Conservation (phyloP, 2,797 vertebrate species). For the Tenualosa thibaudeaui region DNA sequence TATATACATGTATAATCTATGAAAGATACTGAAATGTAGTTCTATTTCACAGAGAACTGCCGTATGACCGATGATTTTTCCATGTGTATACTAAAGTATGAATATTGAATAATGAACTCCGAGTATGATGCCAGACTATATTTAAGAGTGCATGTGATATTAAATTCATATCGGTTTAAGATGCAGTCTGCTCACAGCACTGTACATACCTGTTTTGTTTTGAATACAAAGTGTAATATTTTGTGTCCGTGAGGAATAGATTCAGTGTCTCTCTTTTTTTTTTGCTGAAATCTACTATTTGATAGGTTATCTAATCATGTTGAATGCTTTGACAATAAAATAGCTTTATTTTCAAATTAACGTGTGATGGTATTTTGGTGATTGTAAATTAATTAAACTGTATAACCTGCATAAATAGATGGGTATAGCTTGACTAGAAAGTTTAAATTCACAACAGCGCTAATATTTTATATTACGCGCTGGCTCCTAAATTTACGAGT, state of each 20-base stretch:
- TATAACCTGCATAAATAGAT: not conserved
- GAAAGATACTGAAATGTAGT: slow-evolving; percentile 73
- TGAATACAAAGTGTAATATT: slow-evolving; percentile 92
- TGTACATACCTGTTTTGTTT: slow-evolving; percentile 86
- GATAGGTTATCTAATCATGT: slow-evolving; percentile 98
- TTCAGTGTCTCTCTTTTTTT: slow-evolving; percentile 83
- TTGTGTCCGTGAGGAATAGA: slow-evolving; percentile 95
- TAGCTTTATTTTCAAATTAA: slow-evolving; percentile 97
- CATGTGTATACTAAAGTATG: slow-evolving; percentile 66
- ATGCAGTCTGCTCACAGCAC: slow-evolving; percentile 79
- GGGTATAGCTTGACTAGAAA: not conserved
- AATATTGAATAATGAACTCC: slow-evolving; percentile 61
- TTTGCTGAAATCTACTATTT: slow-evolving; percentile 93
- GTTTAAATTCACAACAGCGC: not conserved
- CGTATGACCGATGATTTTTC: slow-evolving; percentile 58
- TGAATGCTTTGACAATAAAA: slow-evolving; percentile 99
- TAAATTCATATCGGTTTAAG: slow-evolving; percentile 80
- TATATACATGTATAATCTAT: slow-evolving; percentile 81
- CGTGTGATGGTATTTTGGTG: slow-evolving; percentile 52
- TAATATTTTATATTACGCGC: not conserved
- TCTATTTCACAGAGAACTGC: slow-evolving; percentile 73
- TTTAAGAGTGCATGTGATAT: slow-evolving; percentile 89
- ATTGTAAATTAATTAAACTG: not conserved
- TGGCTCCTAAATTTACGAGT: not conserved
- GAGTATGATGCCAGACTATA: slow-evolving; percentile 76